These are phyloP conservation scores for Danaus melanippus DNA, from an alignment of 1,140 invertebrate species.

Conservation along the genomic window DNA sequence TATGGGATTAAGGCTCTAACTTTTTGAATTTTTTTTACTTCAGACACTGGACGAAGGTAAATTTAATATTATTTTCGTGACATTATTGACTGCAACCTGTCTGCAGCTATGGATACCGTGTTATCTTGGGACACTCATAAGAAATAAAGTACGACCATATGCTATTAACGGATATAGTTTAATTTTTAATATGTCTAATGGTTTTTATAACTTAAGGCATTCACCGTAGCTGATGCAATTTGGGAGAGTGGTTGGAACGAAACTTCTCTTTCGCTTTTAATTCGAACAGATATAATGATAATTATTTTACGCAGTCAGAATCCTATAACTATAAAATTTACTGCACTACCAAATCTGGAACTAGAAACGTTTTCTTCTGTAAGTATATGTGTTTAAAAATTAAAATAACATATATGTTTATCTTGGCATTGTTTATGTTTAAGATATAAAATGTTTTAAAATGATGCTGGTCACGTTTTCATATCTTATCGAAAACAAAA, in stretches of 20 bases:
- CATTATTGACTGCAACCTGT: conserved; percentile 24
- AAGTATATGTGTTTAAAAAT: conserved; percentile 16
- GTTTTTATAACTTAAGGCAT: conserved; percentile 22
- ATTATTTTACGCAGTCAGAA: conserved; percentile 37
- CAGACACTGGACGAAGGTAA: conserved; percentile 37
- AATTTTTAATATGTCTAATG: conserved; percentile 6
- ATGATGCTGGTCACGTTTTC: too few relatives aligned
- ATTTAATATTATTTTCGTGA: conserved; percentile 30
- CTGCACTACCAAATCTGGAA: conserved; percentile 32
- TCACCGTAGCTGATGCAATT: conserved; percentile 34
- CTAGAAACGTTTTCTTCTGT: conserved; percentile 51
- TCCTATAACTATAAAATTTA: conserved; percentile 43
- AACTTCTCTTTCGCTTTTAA: conserved; percentile 25
- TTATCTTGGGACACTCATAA: conserved; percentile 38
- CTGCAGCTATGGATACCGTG: conserved; percentile 50
- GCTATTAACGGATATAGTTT: conserved; percentile 3
- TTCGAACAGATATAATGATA: conserved; percentile 31
- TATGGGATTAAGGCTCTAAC: not conserved
- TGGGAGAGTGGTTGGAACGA: conserved; percentile 45
- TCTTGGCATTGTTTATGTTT: too few relatives aligned
- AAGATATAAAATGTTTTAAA: too few relatives aligned
- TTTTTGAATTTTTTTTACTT: conserved; percentile 13
- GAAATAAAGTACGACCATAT: conserved; percentile 30
- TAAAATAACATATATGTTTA: not conserved
- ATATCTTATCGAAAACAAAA: too few relatives aligned